A percentile compares a stretch with the other conserved stretches of the same genome.
These are phyloP conservation scores for Sinocyclocheilus rhinocerous DNA, from an alignment of 2,113 vertebrate genomes.

Conservation along the genomic window DNA sequence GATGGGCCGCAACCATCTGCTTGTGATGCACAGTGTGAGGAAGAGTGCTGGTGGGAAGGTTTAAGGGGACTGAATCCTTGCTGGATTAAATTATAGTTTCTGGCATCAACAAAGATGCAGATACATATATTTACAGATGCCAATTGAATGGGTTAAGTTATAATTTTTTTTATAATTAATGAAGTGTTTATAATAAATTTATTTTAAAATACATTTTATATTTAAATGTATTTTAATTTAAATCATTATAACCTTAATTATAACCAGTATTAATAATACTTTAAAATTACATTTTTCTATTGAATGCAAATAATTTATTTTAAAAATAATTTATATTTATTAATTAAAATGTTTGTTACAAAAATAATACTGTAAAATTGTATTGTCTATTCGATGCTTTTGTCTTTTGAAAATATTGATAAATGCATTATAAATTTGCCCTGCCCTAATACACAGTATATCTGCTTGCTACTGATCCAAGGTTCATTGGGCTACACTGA, in stretches of 20 bases:
- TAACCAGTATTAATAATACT: too few species aligned
- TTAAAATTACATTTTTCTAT: too few species aligned
- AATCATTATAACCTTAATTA: too few species aligned
- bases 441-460: neutral
- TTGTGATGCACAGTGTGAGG: neutral
- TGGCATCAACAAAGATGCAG: neutral
- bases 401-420: neutral
- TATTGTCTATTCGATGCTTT: neutral
- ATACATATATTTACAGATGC: neutral
- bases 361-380: neutral
- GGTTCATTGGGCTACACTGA: neutral
- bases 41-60: neutral
- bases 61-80: neutral
- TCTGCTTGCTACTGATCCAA: neutral
- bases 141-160: neutral
- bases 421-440: too few species aligned
- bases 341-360: too few species aligned
- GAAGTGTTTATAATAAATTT: too few species aligned
- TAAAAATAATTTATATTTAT: too few species aligned
- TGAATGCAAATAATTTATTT: neutral
- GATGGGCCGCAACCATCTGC: constrained; percentile 10
- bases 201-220: too few species aligned
- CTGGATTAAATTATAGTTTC: neutral
- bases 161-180: neutral
- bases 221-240: too few species aligned